These are phyloP conservation scores for Achroia grisella DNA, from an alignment of 1,140 invertebrate genomes.

Conservation along the genomic window DNA sequence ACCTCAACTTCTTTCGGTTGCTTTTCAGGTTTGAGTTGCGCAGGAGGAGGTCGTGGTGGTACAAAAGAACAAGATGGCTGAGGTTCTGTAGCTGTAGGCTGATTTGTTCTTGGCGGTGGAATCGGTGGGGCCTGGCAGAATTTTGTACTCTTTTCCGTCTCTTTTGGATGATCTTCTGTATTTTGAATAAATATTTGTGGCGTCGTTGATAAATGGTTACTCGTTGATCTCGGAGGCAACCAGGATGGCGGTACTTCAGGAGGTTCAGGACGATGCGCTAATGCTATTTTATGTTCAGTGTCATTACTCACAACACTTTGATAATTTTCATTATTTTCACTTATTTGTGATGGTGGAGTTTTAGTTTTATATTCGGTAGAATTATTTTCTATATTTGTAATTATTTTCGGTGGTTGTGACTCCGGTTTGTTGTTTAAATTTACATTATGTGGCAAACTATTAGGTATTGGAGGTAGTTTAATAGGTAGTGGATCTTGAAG, in stretches of 20 bases:
- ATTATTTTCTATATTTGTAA: no score
- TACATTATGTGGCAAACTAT: slow-evolving; percentile 14
- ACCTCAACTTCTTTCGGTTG: slow-evolving; percentile 66
- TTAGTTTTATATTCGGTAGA: background rate
- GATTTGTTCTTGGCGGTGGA: slow-evolving; percentile 14
- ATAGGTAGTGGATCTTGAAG: slow-evolving; percentile 25
- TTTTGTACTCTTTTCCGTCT: slow-evolving; percentile 24
- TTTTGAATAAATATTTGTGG: slow-evolving; percentile 50
- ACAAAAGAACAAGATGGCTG: slow-evolving; percentile 53
- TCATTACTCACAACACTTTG: no score
- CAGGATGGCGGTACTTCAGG: slow-evolving; percentile 56
- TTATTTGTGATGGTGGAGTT: background rate
- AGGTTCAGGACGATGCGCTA: slow-evolving; percentile 29
- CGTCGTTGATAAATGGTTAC: slow-evolving; percentile 12
- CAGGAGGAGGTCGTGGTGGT: slow-evolving; percentile 20
- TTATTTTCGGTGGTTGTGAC: no score
- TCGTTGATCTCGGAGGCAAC: slow-evolving; percentile 30
- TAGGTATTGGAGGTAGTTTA: slow-evolving; percentile 28
- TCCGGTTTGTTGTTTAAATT: background rate
- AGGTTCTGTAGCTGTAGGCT: slow-evolving; percentile 23
- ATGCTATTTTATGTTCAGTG: no score
- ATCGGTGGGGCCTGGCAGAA: background rate
- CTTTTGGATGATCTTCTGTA: slow-evolving; percentile 25
- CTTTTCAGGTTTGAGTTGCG: slow-evolving; percentile 49
- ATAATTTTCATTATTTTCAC: no score